phyloP scores from a whole-genome alignment of 2,888 invertebrate genomes.

The Campopleginae sp. region DNA sequence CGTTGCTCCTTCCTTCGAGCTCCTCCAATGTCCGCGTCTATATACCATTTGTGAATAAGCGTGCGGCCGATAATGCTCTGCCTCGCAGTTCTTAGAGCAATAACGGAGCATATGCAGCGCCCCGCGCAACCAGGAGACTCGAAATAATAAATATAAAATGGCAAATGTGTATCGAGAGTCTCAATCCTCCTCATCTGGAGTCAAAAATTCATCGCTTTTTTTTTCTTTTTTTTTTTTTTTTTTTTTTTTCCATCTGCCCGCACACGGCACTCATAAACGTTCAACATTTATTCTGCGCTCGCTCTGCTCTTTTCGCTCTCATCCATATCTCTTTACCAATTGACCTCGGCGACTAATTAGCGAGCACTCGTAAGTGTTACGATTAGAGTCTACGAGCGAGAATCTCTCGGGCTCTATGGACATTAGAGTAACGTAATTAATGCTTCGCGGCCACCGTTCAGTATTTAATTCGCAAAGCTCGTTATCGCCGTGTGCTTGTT shows the following conservation, averaged over 20 bases:
- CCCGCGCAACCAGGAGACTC: not conserved
- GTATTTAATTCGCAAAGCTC: not conserved
- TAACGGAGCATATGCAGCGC: conserved; percentile 28
- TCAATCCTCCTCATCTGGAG: conserved; percentile 2
- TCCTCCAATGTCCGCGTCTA: conserved; percentile 62
- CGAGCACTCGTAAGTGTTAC: conserved; percentile 71
- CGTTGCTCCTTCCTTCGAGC: conserved; percentile 50
- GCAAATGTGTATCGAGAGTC: conserved; percentile 7
- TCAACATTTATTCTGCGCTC: conserved; percentile 32
- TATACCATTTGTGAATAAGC: conserved; percentile 60
- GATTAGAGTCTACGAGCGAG: conserved; percentile 70
- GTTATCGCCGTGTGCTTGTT: conserved; percentile 10
- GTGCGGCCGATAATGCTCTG: conserved; percentile 52
- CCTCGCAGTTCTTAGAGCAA: conserved; percentile 41
- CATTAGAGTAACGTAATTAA: conserved; percentile 63
- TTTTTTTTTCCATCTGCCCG: not conserved
- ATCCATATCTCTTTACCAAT: conserved; percentile 63
- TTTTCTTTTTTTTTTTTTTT: not conserved
- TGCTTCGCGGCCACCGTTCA: conserved; percentile 36
- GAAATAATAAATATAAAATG: conserved; percentile 21
- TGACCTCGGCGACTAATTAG: conserved; percentile 70
- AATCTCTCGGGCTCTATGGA: conserved; percentile 54
- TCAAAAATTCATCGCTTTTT: not conserved
- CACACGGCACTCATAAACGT: conserved; percentile 1
- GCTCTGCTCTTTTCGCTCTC: conserved; percentile 25